phyloP scores from a whole-genome alignment of 2,888 invertebrate genomes.

The Eristalis intricaria region DNA sequence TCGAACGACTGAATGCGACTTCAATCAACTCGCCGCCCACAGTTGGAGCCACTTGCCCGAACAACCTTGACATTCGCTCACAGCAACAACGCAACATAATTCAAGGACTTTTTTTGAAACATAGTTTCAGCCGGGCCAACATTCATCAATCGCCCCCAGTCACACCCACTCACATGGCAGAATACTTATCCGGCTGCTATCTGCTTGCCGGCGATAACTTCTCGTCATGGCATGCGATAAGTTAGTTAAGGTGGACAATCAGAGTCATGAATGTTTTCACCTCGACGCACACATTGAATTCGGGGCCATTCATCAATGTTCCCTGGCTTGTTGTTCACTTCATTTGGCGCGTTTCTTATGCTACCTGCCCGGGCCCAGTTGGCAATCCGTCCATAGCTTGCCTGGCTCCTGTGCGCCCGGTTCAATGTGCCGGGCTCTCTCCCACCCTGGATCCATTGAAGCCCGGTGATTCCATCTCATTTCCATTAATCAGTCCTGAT shows the following conservation, averaged over 20 bases:
- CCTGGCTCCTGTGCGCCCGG: no score
- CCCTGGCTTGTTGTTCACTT: conserved; percentile 47
- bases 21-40: not conserved
- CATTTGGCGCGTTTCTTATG: conserved; percentile 27
- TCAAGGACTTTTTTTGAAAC: conserved; percentile 32
- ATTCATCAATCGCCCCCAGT: conserved; percentile 19
- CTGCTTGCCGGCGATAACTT: conserved; percentile 32
- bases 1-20: not conserved
- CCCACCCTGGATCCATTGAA: conserved; percentile 1
- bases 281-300: conserved; percentile 53
- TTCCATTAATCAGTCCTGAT: conserved; percentile 69
- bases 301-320: conserved; percentile 53
- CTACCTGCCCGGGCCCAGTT: not conserved
- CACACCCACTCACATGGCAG: conserved; percentile 8
- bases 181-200: conserved; percentile 23
- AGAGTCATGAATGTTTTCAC: conserved; percentile 48
- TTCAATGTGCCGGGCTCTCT: not conserved
- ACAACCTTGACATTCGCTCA: conserved; percentile 11
- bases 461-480: conserved; percentile 60
- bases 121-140: conserved; percentile 16
- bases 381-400: not conserved
- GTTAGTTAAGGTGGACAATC: conserved; percentile 55
- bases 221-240: conserved; percentile 27
- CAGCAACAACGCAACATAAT: conserved; percentile 21
- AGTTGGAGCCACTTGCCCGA: not conserved